Evolutionary conservation across 2,888 invertebrate genomes (phyloP).

Genomic region (Thalpophila matura): DNA sequence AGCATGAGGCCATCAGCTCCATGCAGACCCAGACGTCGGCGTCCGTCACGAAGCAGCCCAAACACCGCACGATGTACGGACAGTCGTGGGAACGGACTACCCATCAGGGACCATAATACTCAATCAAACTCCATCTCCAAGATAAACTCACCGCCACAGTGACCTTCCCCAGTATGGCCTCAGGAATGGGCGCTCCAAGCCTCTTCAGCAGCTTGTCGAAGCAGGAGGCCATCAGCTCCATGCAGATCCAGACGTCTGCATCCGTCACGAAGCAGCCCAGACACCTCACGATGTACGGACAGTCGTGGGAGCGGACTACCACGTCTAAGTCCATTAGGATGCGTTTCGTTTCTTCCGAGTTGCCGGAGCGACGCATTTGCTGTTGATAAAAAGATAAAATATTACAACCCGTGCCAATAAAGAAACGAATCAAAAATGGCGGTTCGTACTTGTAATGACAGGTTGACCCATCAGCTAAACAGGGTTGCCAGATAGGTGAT

Average conservation of each 20-base stretch:
- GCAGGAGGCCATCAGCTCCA: slow-evolving; percentile 99
- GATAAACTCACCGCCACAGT: slow-evolving; percentile 95
- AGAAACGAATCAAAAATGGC: no score
- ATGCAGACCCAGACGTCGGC: slow-evolving; percentile 99
- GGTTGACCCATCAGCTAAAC: no score
- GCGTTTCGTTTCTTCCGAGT: slow-evolving; percentile 98
- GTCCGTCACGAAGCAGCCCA: slow-evolving; percentile 99
- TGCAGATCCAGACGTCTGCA: slow-evolving; percentile 99
- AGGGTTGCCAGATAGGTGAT: no score
- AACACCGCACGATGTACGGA: slow-evolving; percentile 98
- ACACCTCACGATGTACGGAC: slow-evolving; percentile 99
- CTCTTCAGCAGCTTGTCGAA: slow-evolving; percentile 98
- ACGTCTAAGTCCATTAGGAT: slow-evolving; percentile 99
- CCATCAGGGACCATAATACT: no score
- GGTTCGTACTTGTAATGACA: no score
- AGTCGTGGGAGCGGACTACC: slow-evolving; percentile 99
- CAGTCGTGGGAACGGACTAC: slow-evolving; percentile 99
- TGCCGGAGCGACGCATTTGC: slow-evolving; percentile 99
- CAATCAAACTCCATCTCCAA: no score
- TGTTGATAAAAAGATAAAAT: slow-evolving; percentile 72
- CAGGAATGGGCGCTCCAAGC: slow-evolving; percentile 97
- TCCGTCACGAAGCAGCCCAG: slow-evolving; percentile 99
- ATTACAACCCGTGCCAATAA: no score
- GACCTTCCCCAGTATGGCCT: slow-evolving; percentile 98
- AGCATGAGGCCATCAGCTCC: slow-evolving; percentile 99